Evolutionary conservation across 2,797 vertebrate species (phyloP), one percentile per base, ranked within the genome.

Genomic region (Pelochelys cantorii): DNA sequence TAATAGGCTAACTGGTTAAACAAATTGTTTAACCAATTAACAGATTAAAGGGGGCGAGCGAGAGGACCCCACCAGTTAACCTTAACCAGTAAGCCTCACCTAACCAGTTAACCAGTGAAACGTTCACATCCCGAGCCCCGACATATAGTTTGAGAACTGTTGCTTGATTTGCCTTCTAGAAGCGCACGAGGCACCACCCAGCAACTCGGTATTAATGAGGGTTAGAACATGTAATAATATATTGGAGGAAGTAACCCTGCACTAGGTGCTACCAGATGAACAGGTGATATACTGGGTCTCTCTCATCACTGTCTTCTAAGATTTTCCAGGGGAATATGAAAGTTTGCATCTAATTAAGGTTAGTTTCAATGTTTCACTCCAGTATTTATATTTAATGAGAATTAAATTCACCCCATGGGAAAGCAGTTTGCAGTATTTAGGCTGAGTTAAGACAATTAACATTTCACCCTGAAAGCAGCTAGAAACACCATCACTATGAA

Each of bases 261-360:
- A 56, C 2, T 54, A n/a, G n/a, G 57, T 9, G 7, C 10, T 0
- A 0, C 7, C 18, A 37, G 1, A 22, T 2, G 10, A 83, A 22
- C 11, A 78, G 14, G 93, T 37, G n/a, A 83, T 56, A 93, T 48
- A 7, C 42, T 48, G 8, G 42, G 3, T 18, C n/a, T 75, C 59
- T 84, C 60, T 42, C 68, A 82, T 79, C 42, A 71, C 18, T 4
- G 2, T 79, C 20, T 22, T 71, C 52, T 87, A 79, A 29, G 42
- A 81, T 37, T 56, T 11, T 34, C 27, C 52, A 13, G 17, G 52
- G 78, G 31, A 11, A 12, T 0, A 56, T 0, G 1, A 87, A 71
- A 0, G 0, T 2, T 55, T 11, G 5, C 37, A 84, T 57, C 25
- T 84, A 78, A 74, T 3, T 0, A 0, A n/a, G 79, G 4, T 48